phyloP scores from a whole-genome alignment of 2,113 vertebrate genomes.

The Andinoacara biseriatus region DNA sequence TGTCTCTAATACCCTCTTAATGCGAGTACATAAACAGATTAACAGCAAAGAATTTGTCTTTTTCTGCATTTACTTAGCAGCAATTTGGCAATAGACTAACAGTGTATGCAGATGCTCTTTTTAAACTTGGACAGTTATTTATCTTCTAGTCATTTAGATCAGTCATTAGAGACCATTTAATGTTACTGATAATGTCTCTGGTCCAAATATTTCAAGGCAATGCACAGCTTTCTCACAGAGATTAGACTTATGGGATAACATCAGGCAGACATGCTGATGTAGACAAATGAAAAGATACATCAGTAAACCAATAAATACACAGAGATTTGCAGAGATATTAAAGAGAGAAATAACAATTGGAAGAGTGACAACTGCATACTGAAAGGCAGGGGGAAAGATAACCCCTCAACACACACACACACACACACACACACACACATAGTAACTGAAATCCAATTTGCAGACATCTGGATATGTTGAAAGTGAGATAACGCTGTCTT shows the following conservation, averaged over 20 bases:
- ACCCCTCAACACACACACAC: background rate
- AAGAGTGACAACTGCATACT: background rate
- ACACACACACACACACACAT: background rate
- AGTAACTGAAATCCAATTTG: conserved; percentile 23
- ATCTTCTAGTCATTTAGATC: background rate
- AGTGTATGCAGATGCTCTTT: background rate
- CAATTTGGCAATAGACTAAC: background rate
- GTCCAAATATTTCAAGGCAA: background rate
- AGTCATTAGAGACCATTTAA: background rate
- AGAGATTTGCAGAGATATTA: background rate
- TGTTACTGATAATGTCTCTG: background rate
- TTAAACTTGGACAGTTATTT: background rate
- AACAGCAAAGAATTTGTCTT: conserved; percentile 17
- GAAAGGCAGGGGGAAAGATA: background rate
- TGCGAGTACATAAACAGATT: conserved; percentile 27
- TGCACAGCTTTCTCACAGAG: conserved; percentile 14
- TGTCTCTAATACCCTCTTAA: conserved; percentile 39
- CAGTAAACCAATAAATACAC: conserved; percentile 4
- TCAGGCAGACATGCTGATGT: background rate
- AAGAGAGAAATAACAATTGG: conserved; percentile 1
- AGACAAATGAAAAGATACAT: conserved; percentile 25
- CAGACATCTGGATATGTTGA: conserved; percentile 30
- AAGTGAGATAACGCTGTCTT: conserved; percentile 35
- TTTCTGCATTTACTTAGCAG: background rate
- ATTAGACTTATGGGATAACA: conserved; percentile 46